phyloP scores from a whole-genome alignment of 1,140 invertebrate species.

The Penaeus chinensis region DNA sequence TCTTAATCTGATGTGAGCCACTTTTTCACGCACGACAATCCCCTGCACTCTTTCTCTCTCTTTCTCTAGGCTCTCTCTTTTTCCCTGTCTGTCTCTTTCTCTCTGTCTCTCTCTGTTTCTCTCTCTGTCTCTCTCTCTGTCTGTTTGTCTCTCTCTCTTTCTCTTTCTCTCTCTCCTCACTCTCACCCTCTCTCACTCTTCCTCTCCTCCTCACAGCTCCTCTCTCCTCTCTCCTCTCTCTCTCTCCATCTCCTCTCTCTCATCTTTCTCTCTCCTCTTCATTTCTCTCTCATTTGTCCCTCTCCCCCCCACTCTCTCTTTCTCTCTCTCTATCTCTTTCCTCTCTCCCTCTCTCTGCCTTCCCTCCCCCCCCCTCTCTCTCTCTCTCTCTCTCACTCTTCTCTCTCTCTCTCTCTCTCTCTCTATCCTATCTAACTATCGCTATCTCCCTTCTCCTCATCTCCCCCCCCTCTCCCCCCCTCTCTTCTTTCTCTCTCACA shows the following conservation, averaged over 20 bases:
- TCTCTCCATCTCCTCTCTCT: too few relatives aligned
- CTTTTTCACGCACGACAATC: too few relatives aligned
- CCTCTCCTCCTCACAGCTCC: not conserved
- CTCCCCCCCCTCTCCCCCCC: not conserved
- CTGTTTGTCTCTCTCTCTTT: too few relatives aligned
- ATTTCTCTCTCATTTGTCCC: not conserved
- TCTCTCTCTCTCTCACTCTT: not conserved
- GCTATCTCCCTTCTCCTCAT: too few relatives aligned
- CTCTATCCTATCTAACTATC: too few relatives aligned
- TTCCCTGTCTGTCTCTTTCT: too few relatives aligned
- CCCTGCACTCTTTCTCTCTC: too few relatives aligned
- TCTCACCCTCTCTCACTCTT: not conserved
- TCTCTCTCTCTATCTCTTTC: not conserved
- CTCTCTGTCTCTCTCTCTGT: too few relatives aligned
- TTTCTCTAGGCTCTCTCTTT: too few relatives aligned
- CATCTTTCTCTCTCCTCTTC: not conserved
- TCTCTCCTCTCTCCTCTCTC: not conserved
- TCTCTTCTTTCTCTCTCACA: not conserved
- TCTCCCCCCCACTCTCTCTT: not conserved
- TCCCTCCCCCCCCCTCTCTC: not conserved
- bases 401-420: constrained; percentile 4
- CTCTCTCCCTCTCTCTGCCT: not conserved
- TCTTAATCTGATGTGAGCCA: too few relatives aligned
- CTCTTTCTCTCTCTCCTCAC: constrained; percentile 5
- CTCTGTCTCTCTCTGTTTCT: too few relatives aligned